These are phyloP conservation scores for Laterallus jamaicensis DNA, from an alignment of 2,113 vertebrate species.

Conservation along the genomic window DNA sequence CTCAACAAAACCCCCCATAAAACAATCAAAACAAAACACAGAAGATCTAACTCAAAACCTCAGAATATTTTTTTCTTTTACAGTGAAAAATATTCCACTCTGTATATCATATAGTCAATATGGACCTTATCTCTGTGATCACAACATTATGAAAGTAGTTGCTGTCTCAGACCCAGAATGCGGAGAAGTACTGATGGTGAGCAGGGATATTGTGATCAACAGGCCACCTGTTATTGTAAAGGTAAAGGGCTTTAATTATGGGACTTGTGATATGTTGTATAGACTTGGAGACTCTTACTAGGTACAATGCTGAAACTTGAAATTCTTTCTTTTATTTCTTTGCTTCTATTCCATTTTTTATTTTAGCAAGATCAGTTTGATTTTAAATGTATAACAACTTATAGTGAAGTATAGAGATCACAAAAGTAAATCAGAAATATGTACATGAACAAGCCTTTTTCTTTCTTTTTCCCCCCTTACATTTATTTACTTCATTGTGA, in stretches of 20 bases:
- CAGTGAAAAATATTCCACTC: constrained; percentile 56
- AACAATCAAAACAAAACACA: too few relatives aligned
- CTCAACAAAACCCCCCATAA: too few relatives aligned
- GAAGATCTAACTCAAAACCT: too few relatives aligned
- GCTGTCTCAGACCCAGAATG: constrained; percentile 57
- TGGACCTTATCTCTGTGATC: constrained; percentile 50
- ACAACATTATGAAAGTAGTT: constrained; percentile 65
- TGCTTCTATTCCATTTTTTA: neutral
- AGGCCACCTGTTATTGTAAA: constrained; percentile 64
- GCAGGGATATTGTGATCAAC: constrained; percentile 56
- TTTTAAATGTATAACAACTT: neutral
- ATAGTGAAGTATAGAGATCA: neutral
- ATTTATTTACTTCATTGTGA: neutral
- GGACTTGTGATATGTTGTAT: neutral
- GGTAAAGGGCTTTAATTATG: constrained; percentile 15
- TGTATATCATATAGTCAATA: constrained; percentile 57
- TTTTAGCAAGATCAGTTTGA: neutral
- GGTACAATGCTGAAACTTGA: neutral
- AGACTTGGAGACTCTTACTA: neutral
- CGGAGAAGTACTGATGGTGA: constrained; percentile 61
- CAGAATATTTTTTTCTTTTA: neutral
- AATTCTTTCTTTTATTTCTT: neutral
- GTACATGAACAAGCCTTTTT: neutral
- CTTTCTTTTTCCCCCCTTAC: neutral
- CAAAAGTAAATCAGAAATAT: neutral